phyloP scores from a whole-genome alignment of 2,888 invertebrate genomes.

The Hypena proboscidalis region DNA sequence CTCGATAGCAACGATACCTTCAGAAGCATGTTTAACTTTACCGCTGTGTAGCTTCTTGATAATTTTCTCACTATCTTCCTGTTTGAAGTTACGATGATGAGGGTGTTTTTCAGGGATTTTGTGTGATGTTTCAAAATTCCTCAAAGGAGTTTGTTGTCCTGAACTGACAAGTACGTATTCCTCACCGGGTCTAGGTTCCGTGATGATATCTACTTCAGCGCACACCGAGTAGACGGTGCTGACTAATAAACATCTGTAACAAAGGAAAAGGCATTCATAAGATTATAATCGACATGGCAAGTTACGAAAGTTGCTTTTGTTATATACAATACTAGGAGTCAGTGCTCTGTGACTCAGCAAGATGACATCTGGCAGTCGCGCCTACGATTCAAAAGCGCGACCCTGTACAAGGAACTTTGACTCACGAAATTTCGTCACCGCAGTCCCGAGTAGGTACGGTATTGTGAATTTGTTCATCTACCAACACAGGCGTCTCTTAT shows the following conservation, averaged over 20 bases:
- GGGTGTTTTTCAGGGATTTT: slow-evolving; percentile 87
- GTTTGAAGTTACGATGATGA: slow-evolving; percentile 59
- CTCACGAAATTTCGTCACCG: slow-evolving; percentile 71
- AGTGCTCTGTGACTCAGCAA: slow-evolving; percentile 72
- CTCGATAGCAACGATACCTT: slow-evolving; percentile 79
- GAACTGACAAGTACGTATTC: slow-evolving; percentile 88
- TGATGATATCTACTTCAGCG: slow-evolving; percentile 86
- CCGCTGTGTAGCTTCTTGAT: slow-evolving; percentile 68
- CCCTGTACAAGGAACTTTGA: slow-evolving; percentile 63
- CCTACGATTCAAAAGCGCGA: slow-evolving; percentile 56
- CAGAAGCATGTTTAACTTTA: slow-evolving; percentile 68
- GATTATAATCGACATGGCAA: slow-evolving; percentile 43
- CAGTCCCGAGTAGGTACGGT: slow-evolving; percentile 54
- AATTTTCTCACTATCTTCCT: slow-evolving; percentile 77
- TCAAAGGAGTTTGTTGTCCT: slow-evolving; percentile 76
- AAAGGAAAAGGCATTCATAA: slow-evolving; percentile 50
- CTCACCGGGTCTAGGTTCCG: slow-evolving; percentile 87
- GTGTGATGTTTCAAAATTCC: slow-evolving; percentile 89
- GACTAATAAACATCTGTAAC: slow-evolving; percentile 82
- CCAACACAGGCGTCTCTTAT: slow-evolving; percentile 38
- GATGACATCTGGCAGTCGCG: slow-evolving; percentile 67
- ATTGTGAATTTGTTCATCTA: slow-evolving; percentile 47
- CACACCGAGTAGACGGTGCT: slow-evolving; percentile 72
- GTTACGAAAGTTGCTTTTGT: slow-evolving; percentile 61
- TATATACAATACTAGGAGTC: slow-evolving; percentile 54